phyloP scores from a whole-genome alignment of 2,797 vertebrate species.

The Gorsachius magnificus region DNA sequence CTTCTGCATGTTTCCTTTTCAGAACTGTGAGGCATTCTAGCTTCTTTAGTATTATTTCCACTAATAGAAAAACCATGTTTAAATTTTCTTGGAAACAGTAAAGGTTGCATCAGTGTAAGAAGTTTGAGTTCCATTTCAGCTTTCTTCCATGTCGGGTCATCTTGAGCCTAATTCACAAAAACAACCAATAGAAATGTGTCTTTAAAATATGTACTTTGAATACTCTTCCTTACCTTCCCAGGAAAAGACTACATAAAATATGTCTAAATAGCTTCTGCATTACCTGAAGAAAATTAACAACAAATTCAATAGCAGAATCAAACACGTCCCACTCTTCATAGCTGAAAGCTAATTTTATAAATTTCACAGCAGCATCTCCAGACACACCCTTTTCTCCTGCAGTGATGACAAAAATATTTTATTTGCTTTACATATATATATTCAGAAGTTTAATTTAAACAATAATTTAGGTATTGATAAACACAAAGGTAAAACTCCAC shows the following conservation, averaged over 20 bases:
- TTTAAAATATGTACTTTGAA: neutral
- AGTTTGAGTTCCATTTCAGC: slow-evolving; percentile 84
- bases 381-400: slow-evolving; percentile 83
- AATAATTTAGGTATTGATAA: neutral
- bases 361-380: slow-evolving; percentile 83
- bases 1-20: slow-evolving; percentile 16
- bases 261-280: neutral
- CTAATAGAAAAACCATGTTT: slow-evolving; percentile 11
- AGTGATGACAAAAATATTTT: slow-evolving; percentile 30
- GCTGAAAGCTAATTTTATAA: slow-evolving; percentile 88
- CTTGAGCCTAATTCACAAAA: slow-evolving; percentile 72
- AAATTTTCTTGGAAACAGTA: slow-evolving; percentile 74
- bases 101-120: slow-evolving; percentile 77
- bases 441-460: neutral
- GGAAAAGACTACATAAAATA: neutral
- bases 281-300: slow-evolving; percentile 85
- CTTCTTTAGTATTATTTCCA: slow-evolving; percentile 13
- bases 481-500: neutral
- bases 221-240: neutral
- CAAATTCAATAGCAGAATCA: slow-evolving; percentile 72
- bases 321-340: slow-evolving; percentile 87
- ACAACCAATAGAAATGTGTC: neutral
- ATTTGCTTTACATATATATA: neutral
- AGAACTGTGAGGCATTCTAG: neutral
- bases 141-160: slow-evolving; percentile 76